These are phyloP conservation scores for Trigoniulus corallinus DNA, from an alignment of 1,140 invertebrate species.

Conservation along the genomic window DNA sequence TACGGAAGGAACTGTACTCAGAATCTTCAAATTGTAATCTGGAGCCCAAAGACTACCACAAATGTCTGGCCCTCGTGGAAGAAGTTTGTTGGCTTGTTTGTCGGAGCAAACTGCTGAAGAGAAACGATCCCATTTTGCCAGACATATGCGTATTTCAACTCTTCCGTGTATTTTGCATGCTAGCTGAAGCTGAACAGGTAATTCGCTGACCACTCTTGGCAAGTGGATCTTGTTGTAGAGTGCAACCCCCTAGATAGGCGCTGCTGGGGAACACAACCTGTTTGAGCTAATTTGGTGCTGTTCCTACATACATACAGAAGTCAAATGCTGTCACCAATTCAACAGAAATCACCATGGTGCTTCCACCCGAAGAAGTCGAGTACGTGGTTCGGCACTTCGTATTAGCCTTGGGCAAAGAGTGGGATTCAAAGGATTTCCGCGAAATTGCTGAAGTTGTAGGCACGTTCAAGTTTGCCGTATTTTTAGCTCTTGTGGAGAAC, in stretches of 20 bases:
- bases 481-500: slow-evolving; percentile 51
- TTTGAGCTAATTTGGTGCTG: too few relatives aligned
- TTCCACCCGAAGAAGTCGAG: slow-evolving; percentile 24
- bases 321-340: too few relatives aligned
- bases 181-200: slow-evolving; percentile 34
- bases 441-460: slow-evolving; percentile 41
- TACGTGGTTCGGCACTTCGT: slow-evolving; percentile 21
- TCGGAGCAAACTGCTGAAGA: slow-evolving; percentile 37
- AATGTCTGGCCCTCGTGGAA: slow-evolving; percentile 39
- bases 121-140: slow-evolving; percentile 38
- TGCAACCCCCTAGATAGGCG: too few relatives aligned
- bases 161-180: slow-evolving; percentile 57
- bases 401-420: slow-evolving; percentile 23
- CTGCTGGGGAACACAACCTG: too few relatives aligned
- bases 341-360: slow-evolving; percentile 12
- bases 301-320: too few relatives aligned
- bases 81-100: slow-evolving; percentile 63
- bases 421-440: slow-evolving; percentile 47
- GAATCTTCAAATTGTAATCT: slow-evolving; percentile 35
- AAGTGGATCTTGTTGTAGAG: too few relatives aligned
- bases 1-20: slow-evolving; percentile 52
- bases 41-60: slow-evolving; percentile 32
- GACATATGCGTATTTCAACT: slow-evolving; percentile 50
- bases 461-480: slow-evolving; percentile 41
- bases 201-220: background rate